These are phyloP conservation scores for Lycopodina hypogea DNA, from an alignment of 37 sponge, comb jelly and placozoan genomes.

Conservation along the genomic window DNA sequence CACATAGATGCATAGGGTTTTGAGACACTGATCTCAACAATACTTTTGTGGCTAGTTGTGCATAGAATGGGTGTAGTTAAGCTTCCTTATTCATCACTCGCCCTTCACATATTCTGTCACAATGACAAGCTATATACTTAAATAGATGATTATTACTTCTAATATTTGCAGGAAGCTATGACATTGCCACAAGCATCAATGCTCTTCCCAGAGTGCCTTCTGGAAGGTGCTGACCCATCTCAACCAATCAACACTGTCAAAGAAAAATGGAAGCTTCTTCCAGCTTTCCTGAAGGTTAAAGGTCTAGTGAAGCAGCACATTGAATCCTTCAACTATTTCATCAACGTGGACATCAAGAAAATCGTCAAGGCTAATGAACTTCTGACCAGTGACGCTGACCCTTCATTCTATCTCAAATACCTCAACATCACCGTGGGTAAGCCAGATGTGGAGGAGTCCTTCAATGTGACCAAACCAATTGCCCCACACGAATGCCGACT, in stretches of 20 bases:
- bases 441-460: constrained; percentile 94
- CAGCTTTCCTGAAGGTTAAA: constrained; percentile 97
- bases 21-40: too few species aligned
- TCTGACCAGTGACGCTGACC: constrained; percentile 87
- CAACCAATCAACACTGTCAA: constrained; percentile 65
- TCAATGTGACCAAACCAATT: constrained; percentile 69
- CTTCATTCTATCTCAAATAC: constrained; percentile 92
- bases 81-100: too few species aligned
- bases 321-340: constrained; percentile 97
- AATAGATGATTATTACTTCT: too few species aligned
- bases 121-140: too few species aligned
- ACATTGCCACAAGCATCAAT: not conserved
- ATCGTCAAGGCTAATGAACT: constrained; percentile 89
- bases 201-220: not conserved
- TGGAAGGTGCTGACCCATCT: constrained; percentile 20
- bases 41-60: too few species aligned
- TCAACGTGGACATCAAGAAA: constrained; percentile 89
- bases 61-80: too few species aligned
- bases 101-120: too few species aligned
- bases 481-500: constrained; percentile 95
- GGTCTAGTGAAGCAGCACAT: constrained; percentile 99
- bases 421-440: constrained; percentile 84
- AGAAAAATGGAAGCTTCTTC: constrained; percentile 95
- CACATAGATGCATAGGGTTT: too few species aligned
- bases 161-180: too few species aligned